phyloP scores from a whole-genome alignment of 2,113 vertebrate species.

The Chionomys nivalis region DNA sequence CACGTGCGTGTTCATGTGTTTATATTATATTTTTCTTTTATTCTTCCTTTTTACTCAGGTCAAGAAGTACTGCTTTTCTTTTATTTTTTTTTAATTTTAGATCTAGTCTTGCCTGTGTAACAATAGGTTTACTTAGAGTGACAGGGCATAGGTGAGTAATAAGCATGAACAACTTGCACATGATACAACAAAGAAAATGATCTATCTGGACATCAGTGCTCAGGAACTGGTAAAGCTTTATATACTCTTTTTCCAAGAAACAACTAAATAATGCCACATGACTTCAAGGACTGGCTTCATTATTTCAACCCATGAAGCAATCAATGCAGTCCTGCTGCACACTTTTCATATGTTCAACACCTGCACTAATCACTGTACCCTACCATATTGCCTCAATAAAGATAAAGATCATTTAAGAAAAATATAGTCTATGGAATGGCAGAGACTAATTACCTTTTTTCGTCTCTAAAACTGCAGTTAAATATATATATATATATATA shows the following conservation, averaged over 20 bases:
- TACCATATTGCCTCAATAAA: not conserved
- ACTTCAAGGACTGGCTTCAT: not conserved
- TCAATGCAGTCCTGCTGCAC: not conserved
- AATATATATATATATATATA: not conserved
- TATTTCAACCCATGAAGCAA: not conserved
- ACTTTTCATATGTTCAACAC: no score
- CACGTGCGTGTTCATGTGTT: not conserved
- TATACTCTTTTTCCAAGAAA: not conserved
- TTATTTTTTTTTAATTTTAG: not conserved
- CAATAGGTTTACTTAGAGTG: not conserved
- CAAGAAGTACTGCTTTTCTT: not conserved
- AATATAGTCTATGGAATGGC: not conserved
- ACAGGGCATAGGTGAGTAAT: no score
- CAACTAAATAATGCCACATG: no score
- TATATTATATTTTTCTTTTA: no score
- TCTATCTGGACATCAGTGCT: not conserved
- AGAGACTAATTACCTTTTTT: not conserved
- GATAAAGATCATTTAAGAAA: not conserved
- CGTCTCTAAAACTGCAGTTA: not conserved
- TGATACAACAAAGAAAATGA: not conserved
- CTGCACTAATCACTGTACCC: not conserved
- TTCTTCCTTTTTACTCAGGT: no score
- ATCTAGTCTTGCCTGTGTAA: no score
- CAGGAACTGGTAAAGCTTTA: not conserved
- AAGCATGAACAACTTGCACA: not conserved